Evolutionary conservation across 2,888 invertebrate species (phyloP).

Genomic region (Neria commutata): DNA sequence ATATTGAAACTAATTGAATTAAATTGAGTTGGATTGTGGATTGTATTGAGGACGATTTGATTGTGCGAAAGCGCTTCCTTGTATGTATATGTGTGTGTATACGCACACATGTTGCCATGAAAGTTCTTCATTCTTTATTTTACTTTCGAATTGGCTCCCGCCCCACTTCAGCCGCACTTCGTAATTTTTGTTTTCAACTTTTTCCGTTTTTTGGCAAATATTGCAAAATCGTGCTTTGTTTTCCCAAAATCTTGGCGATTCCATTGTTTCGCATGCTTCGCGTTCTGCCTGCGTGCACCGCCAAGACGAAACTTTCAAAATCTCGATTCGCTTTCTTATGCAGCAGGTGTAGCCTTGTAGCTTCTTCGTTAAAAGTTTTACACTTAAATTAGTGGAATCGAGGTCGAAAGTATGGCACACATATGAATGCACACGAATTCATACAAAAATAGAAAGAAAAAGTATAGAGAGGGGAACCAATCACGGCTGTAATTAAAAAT

Average conservation of each 20-base stretch:
- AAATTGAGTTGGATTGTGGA: conserved; percentile 40
- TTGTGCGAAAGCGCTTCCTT: conserved; percentile 18
- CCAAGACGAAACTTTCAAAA: not conserved
- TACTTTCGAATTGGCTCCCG: conserved; percentile 11
- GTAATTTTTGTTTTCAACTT: conserved; percentile 28
- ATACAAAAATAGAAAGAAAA: no score
- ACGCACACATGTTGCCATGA: not conserved
- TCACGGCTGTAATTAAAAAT: no score
- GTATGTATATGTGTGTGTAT: conserved; percentile 7
- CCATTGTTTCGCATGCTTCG: not conserved
- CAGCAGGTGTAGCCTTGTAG: no score
- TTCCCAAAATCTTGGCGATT: conserved; percentile 7
- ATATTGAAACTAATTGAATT: conserved; percentile 50
- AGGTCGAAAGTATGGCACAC: no score
- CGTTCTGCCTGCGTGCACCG: not conserved
- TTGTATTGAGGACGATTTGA: conserved; percentile 30
- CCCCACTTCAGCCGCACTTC: no score
- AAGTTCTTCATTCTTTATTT: not conserved
- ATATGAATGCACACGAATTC: no score
- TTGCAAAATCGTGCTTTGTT: conserved; percentile 44
- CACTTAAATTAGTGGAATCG: no score
- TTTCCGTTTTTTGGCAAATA: conserved; percentile 39
- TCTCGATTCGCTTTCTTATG: not conserved
- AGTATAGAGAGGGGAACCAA: no score
- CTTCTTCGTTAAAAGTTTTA: no score